These are phyloP conservation scores for Odobenus rosmarus DNA, from an alignment of 2,113 vertebrate species.

Conservation along the genomic window DNA sequence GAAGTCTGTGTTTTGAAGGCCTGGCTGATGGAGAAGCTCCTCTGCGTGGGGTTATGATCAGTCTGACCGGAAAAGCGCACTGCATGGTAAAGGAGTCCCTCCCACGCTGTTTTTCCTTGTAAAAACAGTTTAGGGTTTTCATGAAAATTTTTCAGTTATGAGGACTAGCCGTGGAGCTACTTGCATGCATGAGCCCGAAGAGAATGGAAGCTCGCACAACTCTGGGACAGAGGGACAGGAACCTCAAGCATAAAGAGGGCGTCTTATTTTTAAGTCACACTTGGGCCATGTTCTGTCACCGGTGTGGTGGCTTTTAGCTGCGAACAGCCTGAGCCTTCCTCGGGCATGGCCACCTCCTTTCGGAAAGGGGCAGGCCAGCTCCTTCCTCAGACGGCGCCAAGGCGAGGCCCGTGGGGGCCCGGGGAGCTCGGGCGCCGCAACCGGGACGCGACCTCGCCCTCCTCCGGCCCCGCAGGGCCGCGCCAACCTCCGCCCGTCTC, in stretches of 20 bases:
- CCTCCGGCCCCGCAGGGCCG: not conserved
- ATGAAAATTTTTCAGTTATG: not conserved
- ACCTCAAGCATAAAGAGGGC: not conserved
- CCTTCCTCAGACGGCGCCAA: not conserved
- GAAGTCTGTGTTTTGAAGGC: not conserved
- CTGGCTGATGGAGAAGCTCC: not conserved
- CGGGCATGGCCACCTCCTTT: not conserved
- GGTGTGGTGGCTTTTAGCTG: constrained; percentile 37
- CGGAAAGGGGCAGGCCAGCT: not conserved
- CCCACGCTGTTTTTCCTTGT: not conserved
- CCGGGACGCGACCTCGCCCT: not conserved
- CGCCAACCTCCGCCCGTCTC: not conserved
- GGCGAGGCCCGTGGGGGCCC: not conserved
- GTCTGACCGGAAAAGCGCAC: not conserved
- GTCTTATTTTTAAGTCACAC: not conserved
- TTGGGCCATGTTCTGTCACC: not conserved
- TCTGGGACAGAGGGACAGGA: not conserved
- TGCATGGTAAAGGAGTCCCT: not conserved
- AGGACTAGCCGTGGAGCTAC: not conserved
- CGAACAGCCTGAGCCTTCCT: not conserved
- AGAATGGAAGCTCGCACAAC: not conserved
- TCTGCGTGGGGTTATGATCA: not conserved
- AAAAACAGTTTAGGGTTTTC: not conserved
- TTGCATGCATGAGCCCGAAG: not conserved
- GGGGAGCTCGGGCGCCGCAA: not conserved